Percentiles rank a stretch among this genome's conserved stretches.
phyloP scores from a whole-genome alignment of 2,888 invertebrate species.

The Lepidocyrtoides sp. region DNA sequence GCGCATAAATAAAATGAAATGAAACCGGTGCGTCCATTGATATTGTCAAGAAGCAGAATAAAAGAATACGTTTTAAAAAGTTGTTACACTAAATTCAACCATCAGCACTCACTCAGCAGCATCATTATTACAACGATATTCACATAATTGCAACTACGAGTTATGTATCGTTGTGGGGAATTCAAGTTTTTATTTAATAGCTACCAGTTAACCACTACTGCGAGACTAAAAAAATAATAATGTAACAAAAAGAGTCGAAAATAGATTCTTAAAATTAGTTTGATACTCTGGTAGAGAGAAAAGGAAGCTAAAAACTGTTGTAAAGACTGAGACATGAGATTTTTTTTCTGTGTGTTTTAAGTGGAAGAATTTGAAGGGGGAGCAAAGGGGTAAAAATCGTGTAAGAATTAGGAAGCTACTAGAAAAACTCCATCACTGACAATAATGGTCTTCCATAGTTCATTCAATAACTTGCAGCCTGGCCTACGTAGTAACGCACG shows the following conservation, averaged over 20 bases:
- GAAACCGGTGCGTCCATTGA: slow-evolving; percentile 40
- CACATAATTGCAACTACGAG: slow-evolving; percentile 31
- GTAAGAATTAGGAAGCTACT: slow-evolving; percentile 47
- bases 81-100: slow-evolving; percentile 1
- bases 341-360: neutral
- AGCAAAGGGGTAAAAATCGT: slow-evolving; percentile 5
- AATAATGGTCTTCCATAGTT: slow-evolving; percentile 42
- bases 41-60: neutral
- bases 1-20: slow-evolving; percentile 29
- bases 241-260: slow-evolving; percentile 24
- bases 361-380: slow-evolving; percentile 3
- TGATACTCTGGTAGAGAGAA: neutral
- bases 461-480: slow-evolving; percentile 41
- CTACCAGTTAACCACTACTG: slow-evolving; percentile 4
- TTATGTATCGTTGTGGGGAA: slow-evolving; percentile 23
- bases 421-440: slow-evolving; percentile 50
- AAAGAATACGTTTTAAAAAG: slow-evolving; percentile 27
- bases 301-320: neutral
- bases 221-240: neutral
- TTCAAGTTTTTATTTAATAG: slow-evolving; percentile 49
- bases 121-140: slow-evolving; percentile 9
- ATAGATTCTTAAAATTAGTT: slow-evolving; percentile 38
- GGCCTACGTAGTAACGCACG: slow-evolving; percentile 43
- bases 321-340: neutral
- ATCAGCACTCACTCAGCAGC: slow-evolving; percentile 55